Evolutionary conservation across 2,888 invertebrate genomes (phyloP), one percentile per base, ranked within the genome.

Genomic region (Harpagoxenus sublaevis): DNA sequence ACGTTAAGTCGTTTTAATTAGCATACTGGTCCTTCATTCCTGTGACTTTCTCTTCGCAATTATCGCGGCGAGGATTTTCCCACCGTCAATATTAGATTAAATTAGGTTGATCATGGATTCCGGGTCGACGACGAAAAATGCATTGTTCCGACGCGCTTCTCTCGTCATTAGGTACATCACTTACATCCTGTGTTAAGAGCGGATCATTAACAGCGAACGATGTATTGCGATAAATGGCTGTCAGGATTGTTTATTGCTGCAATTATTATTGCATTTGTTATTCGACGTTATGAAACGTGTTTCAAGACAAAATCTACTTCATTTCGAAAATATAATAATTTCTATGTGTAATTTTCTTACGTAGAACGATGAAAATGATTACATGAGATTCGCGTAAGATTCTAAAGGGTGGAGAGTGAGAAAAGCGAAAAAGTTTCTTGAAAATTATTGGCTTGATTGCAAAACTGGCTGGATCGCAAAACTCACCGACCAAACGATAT

Each of bases 41-140:
- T 28, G 65, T 28, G 18, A 81, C 79, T 81, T 81, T 81, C 79
- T 81, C 79, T 73, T 48, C 2, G 35, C 18, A 48, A 60, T 71
- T 81, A 39, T 48, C 45, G 45, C 60, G 60, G 8, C 48, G 23
- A 28, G 48, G 60, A 73, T 81, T 81, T 81, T 81, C 79, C 23
- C 79, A 81, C 18, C 60, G 73, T 73, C 71, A 39, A 55, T n/a
- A 15, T 68, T 45, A 68, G 35, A 48, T 55, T 60, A 45, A 60
- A 71, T 57, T 71, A 57, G 18, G 3, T 12, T 60, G 57, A 71
- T 42, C 28, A 18, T 42, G 42, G 31, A 73, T 73, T 39, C 18
- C 60, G 12, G 48, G 31, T 42, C 48, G 10, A 15, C 42, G 28
- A 68, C 70, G 55, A 70, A 70, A 70, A 55, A 42, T 70, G 15